Conservation (phyloP, 2,113 vertebrate genomes). For the Pluvianellus socialis region DNA sequence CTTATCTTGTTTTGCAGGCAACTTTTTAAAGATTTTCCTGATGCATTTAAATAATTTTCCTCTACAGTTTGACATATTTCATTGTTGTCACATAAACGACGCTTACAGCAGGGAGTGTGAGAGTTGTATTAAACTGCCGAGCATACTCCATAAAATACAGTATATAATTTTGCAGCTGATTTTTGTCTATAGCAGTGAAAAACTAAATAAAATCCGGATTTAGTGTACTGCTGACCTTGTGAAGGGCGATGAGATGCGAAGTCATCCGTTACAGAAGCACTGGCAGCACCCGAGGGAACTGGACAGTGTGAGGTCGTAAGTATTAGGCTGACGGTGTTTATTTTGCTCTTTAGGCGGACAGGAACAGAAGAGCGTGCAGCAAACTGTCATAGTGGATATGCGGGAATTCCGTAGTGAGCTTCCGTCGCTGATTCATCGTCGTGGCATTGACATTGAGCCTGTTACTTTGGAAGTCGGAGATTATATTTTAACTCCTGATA, state of each 20-base stretch:
- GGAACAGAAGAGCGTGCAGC: slow-evolving; percentile 77
- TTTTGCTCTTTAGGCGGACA: slow-evolving; percentile 83
- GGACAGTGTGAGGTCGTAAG: not conserved
- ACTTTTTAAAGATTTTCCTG: not conserved
- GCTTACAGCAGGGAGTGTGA: not conserved
- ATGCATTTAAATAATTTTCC: not conserved
- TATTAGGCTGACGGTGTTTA: not conserved
- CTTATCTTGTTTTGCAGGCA: not conserved
- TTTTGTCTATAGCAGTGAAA: not conserved
- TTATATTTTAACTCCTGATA: slow-evolving; percentile 92
- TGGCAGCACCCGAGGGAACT: not conserved
- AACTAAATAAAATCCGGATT: not conserved
- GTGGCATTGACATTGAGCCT: slow-evolving; percentile 93
- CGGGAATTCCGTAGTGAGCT: slow-evolving; percentile 96
- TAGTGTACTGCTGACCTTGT: not conserved
- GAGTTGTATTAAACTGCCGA: not conserved
- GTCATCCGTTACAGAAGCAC: not conserved
- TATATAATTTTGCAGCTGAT: not conserved
- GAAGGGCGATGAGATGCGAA: not conserved
- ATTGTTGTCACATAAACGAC: not conserved
- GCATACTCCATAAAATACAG: not conserved
- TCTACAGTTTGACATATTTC: not conserved
- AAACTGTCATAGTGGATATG: slow-evolving; percentile 91
- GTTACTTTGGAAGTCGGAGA: slow-evolving; percentile 94
- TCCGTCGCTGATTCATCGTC: slow-evolving; percentile 89